Conservation (phyloP, 2,797 vertebrate genomes). For the Crenichthys baileyi region DNA sequence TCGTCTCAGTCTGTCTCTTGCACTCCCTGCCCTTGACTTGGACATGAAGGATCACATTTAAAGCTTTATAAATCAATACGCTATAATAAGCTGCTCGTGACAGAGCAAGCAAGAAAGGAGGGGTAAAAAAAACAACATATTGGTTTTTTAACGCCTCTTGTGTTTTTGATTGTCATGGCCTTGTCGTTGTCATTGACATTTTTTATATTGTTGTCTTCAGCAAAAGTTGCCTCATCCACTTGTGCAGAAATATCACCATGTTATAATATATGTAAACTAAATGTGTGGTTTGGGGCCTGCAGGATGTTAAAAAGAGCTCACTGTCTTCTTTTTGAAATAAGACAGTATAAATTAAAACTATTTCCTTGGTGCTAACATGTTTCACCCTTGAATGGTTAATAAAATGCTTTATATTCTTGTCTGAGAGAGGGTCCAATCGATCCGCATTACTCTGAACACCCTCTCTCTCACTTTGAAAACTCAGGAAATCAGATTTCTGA, state of each 20-base stretch:
- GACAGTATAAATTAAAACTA: constrained; percentile 48
- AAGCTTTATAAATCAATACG: constrained; percentile 86
- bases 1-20: constrained; percentile 70
- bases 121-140: constrained; percentile 76
- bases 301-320: background rate
- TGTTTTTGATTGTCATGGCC: constrained; percentile 74
- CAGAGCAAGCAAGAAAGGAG: constrained; percentile 60
- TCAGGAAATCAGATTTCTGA: constrained; percentile 85
- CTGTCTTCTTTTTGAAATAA: constrained; percentile 35
- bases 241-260: constrained; percentile 89
- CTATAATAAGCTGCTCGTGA: constrained; percentile 85
- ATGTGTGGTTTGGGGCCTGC: background rate
- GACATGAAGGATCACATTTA: constrained; percentile 84
- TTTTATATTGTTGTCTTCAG: constrained; percentile 57
- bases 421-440: constrained; percentile 88
- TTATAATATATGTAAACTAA: constrained; percentile 57
- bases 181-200: constrained; percentile 59
- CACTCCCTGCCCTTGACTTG: constrained; percentile 90
- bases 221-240: constrained; percentile 87
- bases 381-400: constrained; percentile 89
- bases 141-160: constrained; percentile 87
- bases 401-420: constrained; percentile 89
- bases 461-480: constrained; percentile 83
- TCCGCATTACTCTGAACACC: constrained; percentile 83
- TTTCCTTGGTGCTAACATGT: constrained; percentile 65